Conservation (phyloP, 2,797 vertebrate species). For the Oreochromis mossambicus region DNA sequence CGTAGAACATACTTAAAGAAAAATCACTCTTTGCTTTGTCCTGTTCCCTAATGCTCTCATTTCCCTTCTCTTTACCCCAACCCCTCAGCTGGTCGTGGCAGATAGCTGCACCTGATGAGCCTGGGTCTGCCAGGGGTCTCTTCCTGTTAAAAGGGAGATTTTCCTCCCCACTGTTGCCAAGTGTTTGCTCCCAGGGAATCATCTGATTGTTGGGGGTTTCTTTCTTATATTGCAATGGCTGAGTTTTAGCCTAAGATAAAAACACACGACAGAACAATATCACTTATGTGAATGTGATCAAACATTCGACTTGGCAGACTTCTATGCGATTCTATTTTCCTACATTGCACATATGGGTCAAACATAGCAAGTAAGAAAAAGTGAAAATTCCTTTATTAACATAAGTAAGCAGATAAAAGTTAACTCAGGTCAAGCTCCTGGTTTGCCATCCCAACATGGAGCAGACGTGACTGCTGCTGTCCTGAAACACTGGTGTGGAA, state of each 20-base stretch:
- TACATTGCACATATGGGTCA: neutral
- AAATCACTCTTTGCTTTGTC: neutral
- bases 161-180: neutral
- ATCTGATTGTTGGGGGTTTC: neutral
- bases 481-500: slow-evolving; percentile 15
- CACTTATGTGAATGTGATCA: neutral
- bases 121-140: neutral
- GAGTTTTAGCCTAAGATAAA: neutral
- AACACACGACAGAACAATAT: neutral
- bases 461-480: slow-evolving; percentile 12
- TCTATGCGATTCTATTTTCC: neutral
- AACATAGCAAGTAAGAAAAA: neutral
- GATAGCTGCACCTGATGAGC: neutral
- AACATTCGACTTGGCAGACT: neutral
- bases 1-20: neutral
- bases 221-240: neutral
- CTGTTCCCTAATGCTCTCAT: neutral
- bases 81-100: neutral
- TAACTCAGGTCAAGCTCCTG: neutral
- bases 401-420: neutral
- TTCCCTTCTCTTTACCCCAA: neutral
- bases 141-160: neutral
- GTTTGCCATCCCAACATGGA: neutral
- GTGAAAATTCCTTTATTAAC: neutral
- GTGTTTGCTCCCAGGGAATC: neutral